phyloP scores from a whole-genome alignment of 1,140 invertebrate species.

The Pseudachorutes palmiensis region DNA sequence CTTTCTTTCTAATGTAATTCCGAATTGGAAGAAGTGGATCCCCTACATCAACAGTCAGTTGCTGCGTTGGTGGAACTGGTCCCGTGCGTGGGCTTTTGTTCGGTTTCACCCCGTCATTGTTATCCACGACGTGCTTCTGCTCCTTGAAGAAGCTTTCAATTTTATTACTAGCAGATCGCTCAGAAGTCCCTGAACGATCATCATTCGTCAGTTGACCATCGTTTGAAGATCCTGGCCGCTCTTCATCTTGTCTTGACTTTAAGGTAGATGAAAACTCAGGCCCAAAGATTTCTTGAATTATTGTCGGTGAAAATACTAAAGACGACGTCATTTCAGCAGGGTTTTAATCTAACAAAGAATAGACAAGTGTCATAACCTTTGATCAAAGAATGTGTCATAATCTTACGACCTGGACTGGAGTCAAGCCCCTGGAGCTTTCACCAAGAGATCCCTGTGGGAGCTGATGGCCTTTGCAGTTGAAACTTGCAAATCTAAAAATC shows the following conservation, averaged over 20 bases:
- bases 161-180: background rate
- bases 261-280: background rate
- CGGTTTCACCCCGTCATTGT: slow-evolving; percentile 2
- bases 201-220: background rate
- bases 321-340: background rate
- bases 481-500: too few relatives aligned
- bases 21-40: background rate
- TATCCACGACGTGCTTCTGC: background rate
- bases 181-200: background rate
- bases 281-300: slow-evolving; percentile 1
- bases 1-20: background rate
- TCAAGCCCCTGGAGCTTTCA: too few relatives aligned
- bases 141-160: background rate
- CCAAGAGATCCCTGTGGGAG: too few relatives aligned
- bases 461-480: too few relatives aligned
- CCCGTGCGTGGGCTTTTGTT: background rate
- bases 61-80: background rate
- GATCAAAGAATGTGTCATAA: too few relatives aligned
- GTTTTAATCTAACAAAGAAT: too few relatives aligned
- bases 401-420: too few relatives aligned
- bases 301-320: background rate
- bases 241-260: background rate
- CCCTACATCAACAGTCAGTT: background rate
- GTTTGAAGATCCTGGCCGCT: background rate
- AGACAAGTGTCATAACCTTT: too few relatives aligned